Percentiles rank a stretch among this genome's conserved stretches.
Evolutionary conservation across 2,888 invertebrate species (phyloP).

Genomic region (Neoascia interrupta): DNA sequence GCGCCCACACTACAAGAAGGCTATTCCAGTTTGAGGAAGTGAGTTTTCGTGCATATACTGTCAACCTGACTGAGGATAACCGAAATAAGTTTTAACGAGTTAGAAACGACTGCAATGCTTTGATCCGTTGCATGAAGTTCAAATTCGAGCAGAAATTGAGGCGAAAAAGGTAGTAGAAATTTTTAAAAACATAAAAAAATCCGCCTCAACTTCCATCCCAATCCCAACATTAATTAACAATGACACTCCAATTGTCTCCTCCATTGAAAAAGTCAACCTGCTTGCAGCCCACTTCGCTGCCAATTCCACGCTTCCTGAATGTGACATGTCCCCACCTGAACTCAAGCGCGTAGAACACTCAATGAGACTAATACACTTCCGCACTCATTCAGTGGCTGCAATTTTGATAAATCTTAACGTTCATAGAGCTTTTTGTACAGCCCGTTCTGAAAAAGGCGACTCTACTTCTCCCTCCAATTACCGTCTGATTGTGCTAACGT

Average conservation of each 20-base stretch:
- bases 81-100: background rate
- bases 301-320: background rate
- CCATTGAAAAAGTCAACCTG: background rate
- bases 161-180: too few species aligned
- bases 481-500: too few species aligned
- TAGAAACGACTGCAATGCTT: background rate
- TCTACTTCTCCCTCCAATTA: too few species aligned
- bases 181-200: background rate
- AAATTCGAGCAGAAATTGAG: background rate
- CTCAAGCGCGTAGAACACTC: background rate
- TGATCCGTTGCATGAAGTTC: background rate
- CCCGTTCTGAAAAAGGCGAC: too few species aligned
- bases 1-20: background rate
- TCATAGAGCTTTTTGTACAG: too few species aligned
- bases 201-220: background rate
- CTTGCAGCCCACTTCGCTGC: background rate
- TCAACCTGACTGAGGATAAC: constrained; percentile 3
- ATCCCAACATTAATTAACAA: background rate
- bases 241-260: background rate
- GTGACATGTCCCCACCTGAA: background rate
- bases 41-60: background rate
- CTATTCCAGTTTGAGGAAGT: background rate
- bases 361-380: background rate
- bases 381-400: background rate
- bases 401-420: background rate